phyloP scores from a whole-genome alignment of 2,888 invertebrate species.

The Eristalis pertinax region DNA sequence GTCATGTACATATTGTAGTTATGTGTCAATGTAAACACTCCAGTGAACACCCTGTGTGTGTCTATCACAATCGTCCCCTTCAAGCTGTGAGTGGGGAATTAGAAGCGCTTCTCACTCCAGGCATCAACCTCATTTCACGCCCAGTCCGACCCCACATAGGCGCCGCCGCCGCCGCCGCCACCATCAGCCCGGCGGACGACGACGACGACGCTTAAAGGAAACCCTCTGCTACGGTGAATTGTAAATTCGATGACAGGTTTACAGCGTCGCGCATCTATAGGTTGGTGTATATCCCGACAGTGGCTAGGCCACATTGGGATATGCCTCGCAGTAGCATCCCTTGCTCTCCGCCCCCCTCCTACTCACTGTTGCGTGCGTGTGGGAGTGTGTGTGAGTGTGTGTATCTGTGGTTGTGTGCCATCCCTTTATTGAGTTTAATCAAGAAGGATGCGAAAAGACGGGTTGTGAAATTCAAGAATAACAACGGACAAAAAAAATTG shows the following conservation, averaged over 20 bases:
- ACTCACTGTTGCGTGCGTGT: neutral
- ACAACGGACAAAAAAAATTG: constrained; percentile 18
- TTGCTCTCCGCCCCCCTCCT: neutral
- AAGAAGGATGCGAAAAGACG: constrained; percentile 58
- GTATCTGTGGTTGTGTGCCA: constrained; percentile 37
- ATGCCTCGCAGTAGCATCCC: neutral
- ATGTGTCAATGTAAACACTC: constrained; percentile 54
- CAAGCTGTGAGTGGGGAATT: neutral
- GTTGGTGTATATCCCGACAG: constrained; percentile 15
- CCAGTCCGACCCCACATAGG: neutral
- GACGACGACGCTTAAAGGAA: constrained; percentile 4
- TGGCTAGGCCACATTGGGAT: neutral
- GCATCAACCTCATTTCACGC: neutral
- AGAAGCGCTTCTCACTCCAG: neutral
- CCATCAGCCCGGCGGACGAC: neutral
- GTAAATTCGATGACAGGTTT: constrained; percentile 63
- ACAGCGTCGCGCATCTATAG: constrained; percentile 42
- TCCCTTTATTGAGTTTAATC: constrained; percentile 60
- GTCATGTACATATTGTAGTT: constrained; percentile 32
- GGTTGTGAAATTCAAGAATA: constrained; percentile 52
- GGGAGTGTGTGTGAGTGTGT: neutral
- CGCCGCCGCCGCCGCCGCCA: no score
- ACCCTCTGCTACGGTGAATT: constrained; percentile 23
- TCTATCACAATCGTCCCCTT: constrained; percentile 26
- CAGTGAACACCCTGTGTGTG: constrained; percentile 31